phyloP scores from a whole-genome alignment of 2,888 invertebrate genomes.

The Chloroclystis v-ata region DNA sequence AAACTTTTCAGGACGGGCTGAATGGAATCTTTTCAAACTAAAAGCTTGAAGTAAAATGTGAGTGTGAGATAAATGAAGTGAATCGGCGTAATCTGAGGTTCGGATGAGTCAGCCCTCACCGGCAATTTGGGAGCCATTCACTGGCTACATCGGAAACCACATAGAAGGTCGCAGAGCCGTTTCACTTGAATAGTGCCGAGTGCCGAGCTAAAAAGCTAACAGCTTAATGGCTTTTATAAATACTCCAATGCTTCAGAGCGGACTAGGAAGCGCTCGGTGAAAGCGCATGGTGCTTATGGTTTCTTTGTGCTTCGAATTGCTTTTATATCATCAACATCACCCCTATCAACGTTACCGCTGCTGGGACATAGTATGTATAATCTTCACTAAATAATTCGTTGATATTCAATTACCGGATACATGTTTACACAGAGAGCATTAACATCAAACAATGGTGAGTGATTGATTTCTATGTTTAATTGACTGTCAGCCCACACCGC shows the following conservation, averaged over 20 bases:
- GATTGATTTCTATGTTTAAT: constrained; percentile 17
- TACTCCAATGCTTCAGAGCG: constrained; percentile 13
- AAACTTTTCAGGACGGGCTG: too few relatives aligned
- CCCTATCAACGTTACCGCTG: too few relatives aligned
- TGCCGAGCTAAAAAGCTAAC: constrained; percentile 42
- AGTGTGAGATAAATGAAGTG: constrained; percentile 51
- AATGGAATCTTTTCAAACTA: constrained; percentile 8
- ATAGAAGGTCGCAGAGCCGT: constrained; percentile 55
- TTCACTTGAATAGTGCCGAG: constrained; percentile 46
- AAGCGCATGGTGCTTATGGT: too few relatives aligned
- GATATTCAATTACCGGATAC: not conserved
- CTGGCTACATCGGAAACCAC: constrained; percentile 60
- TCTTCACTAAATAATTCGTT: not conserved
- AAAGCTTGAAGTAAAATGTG: constrained; percentile 36
- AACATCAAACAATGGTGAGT: constrained; percentile 17
- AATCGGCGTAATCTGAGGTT: constrained; percentile 57
- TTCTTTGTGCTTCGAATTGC: too few relatives aligned
- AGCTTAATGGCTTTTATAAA: constrained; percentile 40
- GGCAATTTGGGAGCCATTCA: constrained; percentile 70
- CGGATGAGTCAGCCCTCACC: constrained; percentile 63
- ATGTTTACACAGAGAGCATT: constrained; percentile 14
- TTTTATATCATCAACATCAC: too few relatives aligned
- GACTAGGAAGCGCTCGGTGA: not conserved
- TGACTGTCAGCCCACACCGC: constrained; percentile 5
- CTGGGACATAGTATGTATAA: too few relatives aligned